Evolutionary conservation across 2,113 vertebrate species (phyloP), one percentile per base, ranked within the genome.

Genomic region (Aplodontia rufa): DNA sequence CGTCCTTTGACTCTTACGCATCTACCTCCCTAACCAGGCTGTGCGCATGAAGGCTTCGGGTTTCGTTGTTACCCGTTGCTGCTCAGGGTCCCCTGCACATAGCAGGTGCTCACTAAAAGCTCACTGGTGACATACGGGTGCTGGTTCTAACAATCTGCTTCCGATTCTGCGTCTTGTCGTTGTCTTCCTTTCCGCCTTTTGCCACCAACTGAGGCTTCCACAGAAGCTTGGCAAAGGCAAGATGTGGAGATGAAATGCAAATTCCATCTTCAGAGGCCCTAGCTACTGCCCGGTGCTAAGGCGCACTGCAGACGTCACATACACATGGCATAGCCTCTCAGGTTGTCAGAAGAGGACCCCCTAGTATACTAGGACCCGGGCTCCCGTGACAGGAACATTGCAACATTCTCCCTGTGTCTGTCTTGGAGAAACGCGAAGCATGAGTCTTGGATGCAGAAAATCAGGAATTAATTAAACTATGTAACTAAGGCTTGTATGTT

Each of bases 401-500:
- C 45, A 7, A 75, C n/a, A 11, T 24, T 58, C 30, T 20, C 30
- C 68, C 28, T 9, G 2, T 1, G 16, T 62, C 82, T 71, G 83
- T 69, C 93, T 55, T 24, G 45, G 91, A 75, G 79, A 90, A 37
- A 91, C 12, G 60, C 74, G 4, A 64, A n/a, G 68, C n/a, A 32
- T 17, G 55, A 80, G 32, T 66, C 71, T 49, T 20, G 60, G 93
- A 45, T 14, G 75, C n/a, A 85, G 81, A 40, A 72, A 92, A 55
- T 49, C 49, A 75, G 87, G 74, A 78, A 93, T 64, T 49, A 42
- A 94, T 90, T 83, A 58, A 86, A 66, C 87, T 74, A 20, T 85
- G 93, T 47, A 60, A 87, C 68, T 8, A n/a, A 86, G 79, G 82
- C 17, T 5, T 42, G 16, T 35, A 4, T 76, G 86, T 86, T 91